Evolutionary conservation across 1,140 invertebrate genomes (phyloP).

Genomic region (Zelostemma sp.): DNA sequence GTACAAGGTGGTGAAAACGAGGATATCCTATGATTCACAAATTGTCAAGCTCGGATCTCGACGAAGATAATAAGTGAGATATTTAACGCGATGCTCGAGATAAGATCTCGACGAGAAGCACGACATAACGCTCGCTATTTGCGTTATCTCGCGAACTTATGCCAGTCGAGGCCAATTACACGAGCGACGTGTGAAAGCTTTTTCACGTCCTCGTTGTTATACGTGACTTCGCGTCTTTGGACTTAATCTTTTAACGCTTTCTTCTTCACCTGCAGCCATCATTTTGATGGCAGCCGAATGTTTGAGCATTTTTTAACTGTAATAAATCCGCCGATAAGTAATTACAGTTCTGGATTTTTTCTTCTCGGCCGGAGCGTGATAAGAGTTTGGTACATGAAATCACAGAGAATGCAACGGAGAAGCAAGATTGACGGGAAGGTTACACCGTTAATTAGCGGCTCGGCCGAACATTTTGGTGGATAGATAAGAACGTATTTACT

Average conservation of each 20-base stretch:
- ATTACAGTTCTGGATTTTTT: background rate
- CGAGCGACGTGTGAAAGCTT: slow-evolving; percentile 3
- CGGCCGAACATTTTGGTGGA: slow-evolving; percentile 56
- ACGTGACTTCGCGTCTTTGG: background rate
- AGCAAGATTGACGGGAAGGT: slow-evolving; percentile 17
- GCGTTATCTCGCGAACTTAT: slow-evolving; percentile 3
- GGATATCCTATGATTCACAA: too few species aligned
- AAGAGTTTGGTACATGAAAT: slow-evolving; percentile 3
- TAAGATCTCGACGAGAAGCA: slow-evolving; percentile 3
- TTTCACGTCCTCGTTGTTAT: background rate
- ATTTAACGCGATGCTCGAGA: slow-evolving; percentile 8
- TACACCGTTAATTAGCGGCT: slow-evolving; percentile 60
- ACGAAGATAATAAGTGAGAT: background rate
- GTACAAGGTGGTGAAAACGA: too few species aligned
- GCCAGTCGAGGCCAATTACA: slow-evolving; percentile 8
- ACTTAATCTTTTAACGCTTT: too few species aligned
- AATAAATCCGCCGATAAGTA: background rate
- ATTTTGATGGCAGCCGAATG: too few species aligned
- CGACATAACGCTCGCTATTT: background rate
- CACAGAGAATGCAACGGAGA: slow-evolving; percentile 5
- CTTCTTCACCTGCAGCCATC: too few species aligned
- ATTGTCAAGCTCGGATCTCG: too few species aligned
- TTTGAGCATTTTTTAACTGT: too few species aligned
- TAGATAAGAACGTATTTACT: slow-evolving; percentile 62
- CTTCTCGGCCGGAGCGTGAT: too few species aligned